phyloP scores from a whole-genome alignment of 92 coral and sea anemone species.

The Palythoa grandis region DNA sequence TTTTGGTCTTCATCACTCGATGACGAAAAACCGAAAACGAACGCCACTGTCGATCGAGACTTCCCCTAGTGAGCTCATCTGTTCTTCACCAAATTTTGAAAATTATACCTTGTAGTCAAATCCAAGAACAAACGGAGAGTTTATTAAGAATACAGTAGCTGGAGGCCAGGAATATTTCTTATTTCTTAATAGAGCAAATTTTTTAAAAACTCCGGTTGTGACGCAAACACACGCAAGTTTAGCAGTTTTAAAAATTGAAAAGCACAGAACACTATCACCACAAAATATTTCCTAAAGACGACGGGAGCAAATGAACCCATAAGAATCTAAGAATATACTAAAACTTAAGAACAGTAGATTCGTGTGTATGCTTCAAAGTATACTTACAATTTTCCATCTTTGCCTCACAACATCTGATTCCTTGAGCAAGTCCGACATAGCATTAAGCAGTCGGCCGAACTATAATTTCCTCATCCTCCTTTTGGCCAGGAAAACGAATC shows the following conservation, averaged over 20 bases:
- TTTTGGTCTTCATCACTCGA: neutral
- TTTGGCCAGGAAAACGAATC: constrained; percentile 3
- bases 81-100: neutral
- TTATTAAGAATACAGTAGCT: neutral
- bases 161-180: neutral
- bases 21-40: neutral
- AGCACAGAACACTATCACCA: neutral
- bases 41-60: neutral
- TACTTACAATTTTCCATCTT: constrained; percentile 99
- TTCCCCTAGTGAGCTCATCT: neutral
- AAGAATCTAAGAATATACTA: neutral
- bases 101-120: neutral
- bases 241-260: neutral
- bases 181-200: neutral
- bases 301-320: neutral
- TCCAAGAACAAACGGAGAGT: neutral
- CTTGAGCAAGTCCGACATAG: constrained; percentile 96
- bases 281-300: neutral
- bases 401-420: constrained; percentile 97
- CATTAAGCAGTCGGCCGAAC: constrained; percentile 28
- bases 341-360: constrained; percentile 22
- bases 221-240: neutral
- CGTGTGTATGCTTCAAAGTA: constrained; percentile 30
- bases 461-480: constrained; percentile 43
- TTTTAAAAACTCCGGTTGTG: neutral